phyloP scores from a whole-genome alignment of 2,797 vertebrate species.

The Anisognathus igniventris region DNA sequence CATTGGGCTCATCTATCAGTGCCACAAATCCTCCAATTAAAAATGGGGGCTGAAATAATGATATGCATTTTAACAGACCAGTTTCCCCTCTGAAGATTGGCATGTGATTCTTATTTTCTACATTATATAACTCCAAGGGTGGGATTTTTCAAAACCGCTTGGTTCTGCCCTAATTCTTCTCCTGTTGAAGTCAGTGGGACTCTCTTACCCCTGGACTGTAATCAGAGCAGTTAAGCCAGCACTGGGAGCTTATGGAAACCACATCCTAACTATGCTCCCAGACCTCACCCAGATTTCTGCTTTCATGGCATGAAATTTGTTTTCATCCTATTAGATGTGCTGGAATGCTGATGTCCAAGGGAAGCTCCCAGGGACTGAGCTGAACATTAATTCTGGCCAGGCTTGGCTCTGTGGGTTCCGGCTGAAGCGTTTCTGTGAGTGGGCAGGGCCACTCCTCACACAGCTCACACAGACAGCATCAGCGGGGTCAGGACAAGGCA shows the following conservation, averaged over 20 bases:
- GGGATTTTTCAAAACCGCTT: conserved; percentile 51
- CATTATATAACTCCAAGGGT: neutral
- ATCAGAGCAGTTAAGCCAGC: conserved; percentile 38
- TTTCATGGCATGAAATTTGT: conserved; percentile 59
- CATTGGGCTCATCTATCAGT: neutral
- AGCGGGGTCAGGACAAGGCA: neutral
- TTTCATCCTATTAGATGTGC: conserved; percentile 36
- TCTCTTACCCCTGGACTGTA: conserved; percentile 12
- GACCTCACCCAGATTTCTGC: conserved; percentile 57
- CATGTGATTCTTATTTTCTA: conserved; percentile 42
- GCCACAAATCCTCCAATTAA: conserved; percentile 3
- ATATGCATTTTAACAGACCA: neutral
- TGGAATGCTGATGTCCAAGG: conserved; percentile 41
- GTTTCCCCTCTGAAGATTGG: neutral
- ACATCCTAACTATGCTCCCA: conserved; percentile 49
- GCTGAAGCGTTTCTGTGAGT: neutral
- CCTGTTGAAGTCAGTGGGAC: neutral
- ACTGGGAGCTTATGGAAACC: conserved; percentile 25
- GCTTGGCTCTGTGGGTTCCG: conserved; percentile 36
- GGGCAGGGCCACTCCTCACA: neutral
- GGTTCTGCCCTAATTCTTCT: neutral
- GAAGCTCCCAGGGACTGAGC: conserved; percentile 28
- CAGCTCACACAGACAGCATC: neutral
- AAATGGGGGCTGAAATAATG: neutral
- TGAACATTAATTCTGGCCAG: conserved; percentile 6